Evolutionary conservation across 2,888 invertebrate genomes (phyloP).

Genomic region (Patella ulyssiponensis): DNA sequence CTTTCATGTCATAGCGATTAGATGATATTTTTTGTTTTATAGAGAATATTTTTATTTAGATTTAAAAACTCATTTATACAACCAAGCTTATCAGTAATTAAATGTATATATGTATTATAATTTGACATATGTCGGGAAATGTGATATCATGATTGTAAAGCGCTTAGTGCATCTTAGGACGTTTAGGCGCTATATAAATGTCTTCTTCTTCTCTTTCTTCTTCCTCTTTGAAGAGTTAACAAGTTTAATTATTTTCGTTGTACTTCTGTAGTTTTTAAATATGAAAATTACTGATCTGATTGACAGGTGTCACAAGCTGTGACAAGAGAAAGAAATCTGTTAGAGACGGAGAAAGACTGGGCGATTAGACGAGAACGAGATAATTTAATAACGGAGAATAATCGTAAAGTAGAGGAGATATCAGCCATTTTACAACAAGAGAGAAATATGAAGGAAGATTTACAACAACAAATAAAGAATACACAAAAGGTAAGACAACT

Average conservation of each 20-base stretch:
- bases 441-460: slow-evolving; percentile 47
- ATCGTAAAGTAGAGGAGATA: slow-evolving; percentile 47
- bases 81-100: no score
- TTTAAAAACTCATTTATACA: no score
- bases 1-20: no score
- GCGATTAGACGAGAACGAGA: slow-evolving; percentile 49
- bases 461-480: slow-evolving; percentile 49
- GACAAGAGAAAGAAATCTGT: slow-evolving; percentile 42
- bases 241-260: neutral
- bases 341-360: slow-evolving; percentile 51
- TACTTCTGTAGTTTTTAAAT: neutral
- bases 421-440: slow-evolving; percentile 52
- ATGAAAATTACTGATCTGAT: neutral
- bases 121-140: no score
- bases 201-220: no score
- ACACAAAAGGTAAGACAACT: slow-evolving; percentile 52
- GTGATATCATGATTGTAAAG: no score
- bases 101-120: no score
- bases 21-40: no score
- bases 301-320: slow-evolving; percentile 54
- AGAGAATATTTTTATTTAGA: no score
- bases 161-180: no score
- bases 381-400: slow-evolving; percentile 44
- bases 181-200: no score
- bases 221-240: no score